Conservation (phyloP, 2,888 invertebrate species). For the Stegana nigrithorax region DNA sequence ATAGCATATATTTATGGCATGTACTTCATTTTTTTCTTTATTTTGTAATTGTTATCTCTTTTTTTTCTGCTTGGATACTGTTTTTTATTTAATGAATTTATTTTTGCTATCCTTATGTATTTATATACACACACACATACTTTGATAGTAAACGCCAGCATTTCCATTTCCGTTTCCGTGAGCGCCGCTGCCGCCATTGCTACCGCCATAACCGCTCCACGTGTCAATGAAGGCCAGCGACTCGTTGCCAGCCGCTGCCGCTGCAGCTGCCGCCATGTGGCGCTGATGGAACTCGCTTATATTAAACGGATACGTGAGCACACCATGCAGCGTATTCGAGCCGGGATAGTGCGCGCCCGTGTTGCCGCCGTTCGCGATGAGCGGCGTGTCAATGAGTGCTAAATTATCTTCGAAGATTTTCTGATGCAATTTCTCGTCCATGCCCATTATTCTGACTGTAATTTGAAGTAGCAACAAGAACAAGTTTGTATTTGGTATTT, state of each 20-base stretch:
- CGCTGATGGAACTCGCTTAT: slow-evolving; percentile 68
- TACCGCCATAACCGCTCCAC: slow-evolving; percentile 50
- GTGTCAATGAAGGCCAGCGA: slow-evolving; percentile 64
- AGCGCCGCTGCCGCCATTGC: slow-evolving; percentile 31
- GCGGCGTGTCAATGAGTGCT: slow-evolving; percentile 68
- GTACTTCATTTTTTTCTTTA: slow-evolving; percentile 14
- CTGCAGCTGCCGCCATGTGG: slow-evolving; percentile 56
- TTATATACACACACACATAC: slow-evolving; percentile 63
- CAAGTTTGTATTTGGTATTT: slow-evolving; percentile 43
- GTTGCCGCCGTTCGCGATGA: slow-evolving; percentile 59
- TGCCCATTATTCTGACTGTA: slow-evolving; percentile 70
- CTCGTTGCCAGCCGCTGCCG: slow-evolving; percentile 53
- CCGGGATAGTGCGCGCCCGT: slow-evolving; percentile 66
- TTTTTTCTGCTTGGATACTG: slow-evolving; percentile 25
- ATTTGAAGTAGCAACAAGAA: slow-evolving; percentile 57
- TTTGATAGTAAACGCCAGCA: slow-evolving; percentile 65
- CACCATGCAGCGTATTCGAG: slow-evolving; percentile 55
- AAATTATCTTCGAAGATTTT: slow-evolving; percentile 69
- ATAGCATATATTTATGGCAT: slow-evolving; percentile 12
- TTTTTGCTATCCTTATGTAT: slow-evolving; percentile 36
- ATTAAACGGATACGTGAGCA: slow-evolving; percentile 68
- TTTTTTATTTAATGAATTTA: slow-evolving; percentile 11
- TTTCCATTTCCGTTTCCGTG: slow-evolving; percentile 31
- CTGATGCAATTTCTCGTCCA: slow-evolving; percentile 69
- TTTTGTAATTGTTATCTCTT: slow-evolving; percentile 18